Percentiles rank a stretch among this genome's conserved stretches.
Conservation (phyloP, 2,888 invertebrate species). For the Conops quadrifasciatus region DNA sequence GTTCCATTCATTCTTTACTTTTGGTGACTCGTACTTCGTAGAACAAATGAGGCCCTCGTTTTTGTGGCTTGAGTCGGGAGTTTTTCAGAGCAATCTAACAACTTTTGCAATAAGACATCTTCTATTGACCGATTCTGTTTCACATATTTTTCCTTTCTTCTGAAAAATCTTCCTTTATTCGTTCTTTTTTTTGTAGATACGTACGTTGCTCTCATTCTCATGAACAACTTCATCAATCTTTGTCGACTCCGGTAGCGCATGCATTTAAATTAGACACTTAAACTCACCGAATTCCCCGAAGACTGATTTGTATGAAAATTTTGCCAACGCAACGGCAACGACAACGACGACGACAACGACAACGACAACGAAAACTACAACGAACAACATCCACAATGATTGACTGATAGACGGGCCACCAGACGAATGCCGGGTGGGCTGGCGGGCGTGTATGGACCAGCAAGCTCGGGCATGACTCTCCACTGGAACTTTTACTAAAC, state of each 20-base stretch:
- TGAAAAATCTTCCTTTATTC: not conserved
- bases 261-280: conserved; percentile 57
- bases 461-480: conserved; percentile 17
- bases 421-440: not conserved
- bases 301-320: conserved; percentile 21
- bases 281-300: conserved; percentile 35
- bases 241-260: conserved; percentile 43
- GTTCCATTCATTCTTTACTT: not conserved
- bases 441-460: too few species aligned
- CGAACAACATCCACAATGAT: not conserved
- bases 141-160: not conserved
- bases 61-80: too few species aligned
- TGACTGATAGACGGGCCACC: not conserved
- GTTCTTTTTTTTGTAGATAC: not conserved
- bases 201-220: too few species aligned
- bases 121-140: conserved; percentile 4
- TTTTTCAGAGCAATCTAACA: too few species aligned
- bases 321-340: not conserved
- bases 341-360: conserved; percentile 13
- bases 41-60: too few species aligned
- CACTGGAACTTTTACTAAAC: conserved; percentile 22
- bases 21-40: not conserved
- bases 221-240: conserved; percentile 28
- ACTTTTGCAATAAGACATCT: not conserved
- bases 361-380: not conserved